Conservation (phyloP, 2,888 invertebrate genomes). For the Pseudolycoriella hygida region DNA sequence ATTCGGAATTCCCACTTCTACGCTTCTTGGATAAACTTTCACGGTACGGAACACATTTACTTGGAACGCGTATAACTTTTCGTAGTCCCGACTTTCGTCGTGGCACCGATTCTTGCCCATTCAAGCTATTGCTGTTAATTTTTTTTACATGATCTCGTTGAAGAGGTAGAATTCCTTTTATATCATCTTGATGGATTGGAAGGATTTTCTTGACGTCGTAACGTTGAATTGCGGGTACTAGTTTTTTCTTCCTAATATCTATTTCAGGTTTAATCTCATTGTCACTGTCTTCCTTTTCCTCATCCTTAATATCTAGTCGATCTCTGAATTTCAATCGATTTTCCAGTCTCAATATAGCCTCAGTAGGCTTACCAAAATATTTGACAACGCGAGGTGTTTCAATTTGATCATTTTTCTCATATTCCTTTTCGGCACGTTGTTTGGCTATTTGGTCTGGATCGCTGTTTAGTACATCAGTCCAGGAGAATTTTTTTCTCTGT, state of each 20-base stretch:
- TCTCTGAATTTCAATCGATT: slow-evolving; percentile 22
- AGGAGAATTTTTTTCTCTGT: slow-evolving; percentile 24
- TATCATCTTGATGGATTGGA: background rate
- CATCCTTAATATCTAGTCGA: slow-evolving; percentile 12
- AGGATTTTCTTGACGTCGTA: background rate
- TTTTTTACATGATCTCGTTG: slow-evolving; percentile 1
- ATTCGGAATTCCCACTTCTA: slow-evolving; percentile 12
- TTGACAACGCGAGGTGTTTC: slow-evolving; percentile 12
- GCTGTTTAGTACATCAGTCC: slow-evolving; percentile 27
- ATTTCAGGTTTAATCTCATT: slow-evolving; percentile 15
- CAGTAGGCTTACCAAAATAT: slow-evolving; percentile 26
- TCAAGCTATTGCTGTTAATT: background rate
- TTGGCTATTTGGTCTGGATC: slow-evolving; percentile 30
- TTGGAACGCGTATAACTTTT: slow-evolving; percentile 11
- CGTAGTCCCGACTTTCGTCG: slow-evolving; percentile 11
- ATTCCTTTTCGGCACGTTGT: slow-evolving; percentile 28
- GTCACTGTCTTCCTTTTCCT: slow-evolving; percentile 14
- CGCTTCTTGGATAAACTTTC: slow-evolving; percentile 6
- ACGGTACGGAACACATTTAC: slow-evolving; percentile 8
- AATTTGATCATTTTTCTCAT: slow-evolving; percentile 23
- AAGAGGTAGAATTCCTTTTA: background rate
- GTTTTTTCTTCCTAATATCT: slow-evolving; percentile 11
- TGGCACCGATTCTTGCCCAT: background rate
- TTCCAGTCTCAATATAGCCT: slow-evolving; percentile 26
- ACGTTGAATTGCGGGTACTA: slow-evolving; percentile 2